Base-by-base conservation (phyloP, 2,888 invertebrate genomes). In the Lepidocyrtoides sp. region DNA sequence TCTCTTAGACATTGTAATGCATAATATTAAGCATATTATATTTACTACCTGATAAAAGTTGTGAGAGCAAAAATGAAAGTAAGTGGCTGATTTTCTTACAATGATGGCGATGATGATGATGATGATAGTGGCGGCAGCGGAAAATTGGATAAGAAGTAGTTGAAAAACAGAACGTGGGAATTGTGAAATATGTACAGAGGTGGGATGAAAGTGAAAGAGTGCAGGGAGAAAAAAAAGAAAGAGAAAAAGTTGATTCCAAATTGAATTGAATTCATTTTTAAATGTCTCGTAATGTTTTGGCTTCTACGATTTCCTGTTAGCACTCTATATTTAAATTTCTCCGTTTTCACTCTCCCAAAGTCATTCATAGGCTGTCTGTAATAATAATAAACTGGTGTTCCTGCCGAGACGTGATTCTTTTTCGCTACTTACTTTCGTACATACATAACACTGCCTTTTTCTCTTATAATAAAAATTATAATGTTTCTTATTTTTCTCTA, bases 181-280 rank as follows among this genome's bases (percentile, higher is more conserved):
- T 44, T 51, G 26, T 51, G 48, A 51, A 85, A 72, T 17, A n/a
- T n/a, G n/a, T n/a, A n/a, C n/a, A n/a, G n/a, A 44, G 44, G 44
- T 29, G 17, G 57, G 32, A 57, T 32, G 69, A 36, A 32, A 17
- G 20, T 10, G 48, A 57, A 57, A 10, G 66, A 48, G 48, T 79
- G 66, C 23, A 29, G 7, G 17, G 20, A 54, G 29, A 63, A 29
- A 5, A 1, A 29, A 29, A 63, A 32, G n/a, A 26, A 60, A 10
- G 12, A 12, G 44, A 48, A 81, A 69, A 77, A 87, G 44, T 87
- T 83, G 36, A 91, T 87, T 92, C 72, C 92, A 93, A 94, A 94
- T 93, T 94, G 94, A 94, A 94, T 94, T 91, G 93, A 93, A 94
- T 94, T 94, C 94, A 94, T 94, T 94, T 93, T 94, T 93, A 94